Evolutionary conservation across 2,797 vertebrate species (phyloP).

Genomic region (Xyrichtys novacula): DNA sequence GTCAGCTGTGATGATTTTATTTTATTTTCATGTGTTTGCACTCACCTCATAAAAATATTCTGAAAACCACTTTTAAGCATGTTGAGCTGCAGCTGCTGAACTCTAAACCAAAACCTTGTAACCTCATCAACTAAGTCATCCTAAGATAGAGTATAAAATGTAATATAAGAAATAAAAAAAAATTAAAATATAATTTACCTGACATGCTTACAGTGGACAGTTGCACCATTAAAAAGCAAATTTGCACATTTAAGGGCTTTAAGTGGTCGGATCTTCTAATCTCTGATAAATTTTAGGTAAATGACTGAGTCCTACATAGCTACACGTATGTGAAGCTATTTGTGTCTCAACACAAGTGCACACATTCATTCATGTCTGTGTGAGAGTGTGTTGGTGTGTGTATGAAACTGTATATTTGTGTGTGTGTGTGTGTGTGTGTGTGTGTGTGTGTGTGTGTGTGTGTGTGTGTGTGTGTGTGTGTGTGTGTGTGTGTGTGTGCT

Average conservation of each 20-base stretch:
- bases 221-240: not conserved
- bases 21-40: not conserved
- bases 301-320: conserved; percentile 14
- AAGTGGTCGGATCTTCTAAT: not conserved
- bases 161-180: not conserved
- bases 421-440: conserved; percentile 72
- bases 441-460: conserved; percentile 35
- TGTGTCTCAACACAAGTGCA: conserved; percentile 68
- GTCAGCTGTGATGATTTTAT: not conserved
- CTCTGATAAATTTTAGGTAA: not conserved
- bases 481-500: conserved; percentile 75
- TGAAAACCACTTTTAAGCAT: not conserved
- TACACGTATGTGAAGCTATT: conserved; percentile 47
- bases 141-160: not conserved
- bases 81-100: not conserved
- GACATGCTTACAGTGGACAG: not conserved
- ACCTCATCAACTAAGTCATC: not conserved
- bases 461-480: too few species aligned
- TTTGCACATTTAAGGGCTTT: not conserved
- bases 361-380: conserved; percentile 79
- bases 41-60: not conserved
- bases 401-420: conserved; percentile 57
- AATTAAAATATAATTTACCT: not conserved
- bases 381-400: conserved; percentile 36
- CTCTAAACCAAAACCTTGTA: not conserved